phyloP scores from a whole-genome alignment of 2,888 invertebrate species.

The Caenorhabditis sp. region DNA sequence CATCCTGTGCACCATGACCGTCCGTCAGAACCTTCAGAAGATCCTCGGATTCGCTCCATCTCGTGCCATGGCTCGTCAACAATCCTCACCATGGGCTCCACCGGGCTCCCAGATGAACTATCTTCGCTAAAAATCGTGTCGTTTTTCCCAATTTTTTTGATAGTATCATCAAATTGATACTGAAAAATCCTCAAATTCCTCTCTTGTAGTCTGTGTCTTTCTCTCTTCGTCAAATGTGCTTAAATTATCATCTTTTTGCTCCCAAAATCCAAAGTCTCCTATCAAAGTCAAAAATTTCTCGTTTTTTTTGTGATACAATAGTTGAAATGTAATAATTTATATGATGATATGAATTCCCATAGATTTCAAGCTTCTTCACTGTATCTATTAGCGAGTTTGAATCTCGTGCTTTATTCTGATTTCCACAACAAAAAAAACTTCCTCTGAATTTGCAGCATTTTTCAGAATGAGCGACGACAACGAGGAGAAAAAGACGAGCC shows the following conservation, averaged over 20 bases:
- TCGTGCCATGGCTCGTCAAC: constrained; percentile 94
- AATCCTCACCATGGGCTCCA: constrained; percentile 77
- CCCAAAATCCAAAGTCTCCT: background rate
- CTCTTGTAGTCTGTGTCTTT: constrained; percentile 10
- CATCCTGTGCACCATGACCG: constrained; percentile 99
- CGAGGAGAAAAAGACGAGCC: background rate
- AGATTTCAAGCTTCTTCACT: background rate
- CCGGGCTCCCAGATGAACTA: constrained; percentile 63
- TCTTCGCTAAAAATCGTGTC: constrained; percentile 39
- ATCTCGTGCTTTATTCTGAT: constrained; percentile 2
- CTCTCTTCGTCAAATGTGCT: constrained; percentile 9
- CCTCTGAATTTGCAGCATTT: background rate
- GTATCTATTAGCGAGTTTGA: constrained; percentile 2
- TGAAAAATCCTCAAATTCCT: too few relatives aligned
- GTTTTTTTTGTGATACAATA: constrained; percentile 7
- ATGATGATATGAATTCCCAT: constrained; percentile 3
- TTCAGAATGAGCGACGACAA: constrained; percentile 40
- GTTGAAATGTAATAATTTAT: background rate
- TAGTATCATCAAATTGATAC: too few relatives aligned
- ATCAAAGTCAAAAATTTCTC: constrained; percentile 8
- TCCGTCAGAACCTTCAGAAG: constrained; percentile 98
- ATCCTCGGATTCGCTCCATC: constrained; percentile 93
- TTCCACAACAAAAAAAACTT: background rate
- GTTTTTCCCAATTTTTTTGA: background rate
- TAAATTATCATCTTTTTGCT: background rate